Evolutionary conservation across 2,797 vertebrate genomes (phyloP).

Genomic region (Anisognathus igniventris): DNA sequence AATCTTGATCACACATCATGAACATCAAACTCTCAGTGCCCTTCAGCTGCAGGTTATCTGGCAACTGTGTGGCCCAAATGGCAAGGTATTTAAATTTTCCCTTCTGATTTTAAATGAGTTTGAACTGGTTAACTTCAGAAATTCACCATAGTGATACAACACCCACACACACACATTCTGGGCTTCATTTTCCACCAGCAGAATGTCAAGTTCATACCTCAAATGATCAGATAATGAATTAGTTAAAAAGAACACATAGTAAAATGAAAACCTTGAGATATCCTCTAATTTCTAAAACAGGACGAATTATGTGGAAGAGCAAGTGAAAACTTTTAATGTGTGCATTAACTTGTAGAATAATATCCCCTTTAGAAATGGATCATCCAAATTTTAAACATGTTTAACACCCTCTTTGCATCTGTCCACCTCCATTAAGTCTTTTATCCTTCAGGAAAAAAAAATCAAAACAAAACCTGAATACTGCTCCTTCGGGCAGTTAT

Average conservation of each 20-base stretch:
- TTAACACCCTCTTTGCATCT: neutral
- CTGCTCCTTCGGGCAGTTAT: neutral
- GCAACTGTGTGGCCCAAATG: neutral
- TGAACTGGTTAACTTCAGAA: neutral
- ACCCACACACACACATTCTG: rapidly evolving
- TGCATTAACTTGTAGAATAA: neutral
- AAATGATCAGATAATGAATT: neutral
- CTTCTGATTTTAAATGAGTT: neutral
- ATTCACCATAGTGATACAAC: neutral
- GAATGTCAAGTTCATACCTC: neutral
- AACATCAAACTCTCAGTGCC: neutral
- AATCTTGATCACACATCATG: neutral
- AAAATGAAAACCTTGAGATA: neutral
- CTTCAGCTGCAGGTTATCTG: neutral
- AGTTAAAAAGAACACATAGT: neutral
- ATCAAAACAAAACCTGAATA: neutral
- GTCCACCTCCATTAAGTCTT: neutral
- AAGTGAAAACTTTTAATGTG: neutral
- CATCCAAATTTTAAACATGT: neutral
- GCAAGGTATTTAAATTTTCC: neutral
- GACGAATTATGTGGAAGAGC: neutral
- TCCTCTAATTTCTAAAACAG: neutral
- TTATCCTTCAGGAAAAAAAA: neutral
- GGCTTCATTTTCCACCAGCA: neutral
- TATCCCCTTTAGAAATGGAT: neutral